These are phyloP conservation scores for Onychostruthus taczanowskii DNA, from an alignment of 2,113 vertebrate species.

Conservation along the genomic window DNA sequence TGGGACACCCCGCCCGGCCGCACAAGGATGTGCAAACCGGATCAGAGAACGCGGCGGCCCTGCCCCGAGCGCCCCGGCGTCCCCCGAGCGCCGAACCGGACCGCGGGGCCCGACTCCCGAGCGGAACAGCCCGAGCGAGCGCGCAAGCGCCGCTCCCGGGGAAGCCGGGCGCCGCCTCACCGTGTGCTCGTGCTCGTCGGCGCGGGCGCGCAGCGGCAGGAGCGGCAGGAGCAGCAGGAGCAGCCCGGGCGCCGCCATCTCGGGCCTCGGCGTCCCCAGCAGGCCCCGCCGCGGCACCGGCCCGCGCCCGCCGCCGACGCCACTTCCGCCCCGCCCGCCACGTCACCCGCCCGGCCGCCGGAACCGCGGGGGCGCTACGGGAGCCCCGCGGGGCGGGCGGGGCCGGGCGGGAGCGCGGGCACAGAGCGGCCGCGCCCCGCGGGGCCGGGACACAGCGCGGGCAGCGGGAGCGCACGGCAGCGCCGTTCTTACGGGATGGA, in stretches of 20 bases:
- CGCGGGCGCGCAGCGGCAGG: background rate
- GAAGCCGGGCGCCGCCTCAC: background rate
- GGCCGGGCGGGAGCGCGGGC: no score
- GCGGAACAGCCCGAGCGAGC: accelerated
- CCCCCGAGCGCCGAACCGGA: accelerated
- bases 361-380: background rate
- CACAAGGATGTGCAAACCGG: background rate
- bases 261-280: background rate
- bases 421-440: background rate
- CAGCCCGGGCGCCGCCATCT: background rate
- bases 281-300: background rate
- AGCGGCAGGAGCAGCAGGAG: background rate
- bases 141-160: no score
- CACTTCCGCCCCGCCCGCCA: no score
- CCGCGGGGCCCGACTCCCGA: background rate
- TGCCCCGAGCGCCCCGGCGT: background rate
- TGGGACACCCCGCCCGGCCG: background rate
- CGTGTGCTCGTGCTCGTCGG: background rate
- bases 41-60: background rate
- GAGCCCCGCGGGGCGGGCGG: background rate
- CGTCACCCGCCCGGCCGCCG: background rate
- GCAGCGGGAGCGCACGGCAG: accelerated
- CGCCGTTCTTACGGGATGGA: accelerated
- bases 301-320: no score
- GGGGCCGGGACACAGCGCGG: accelerated